Conservation (phyloP, 1,140 invertebrate species). For the Neodiprion pinetum region DNA sequence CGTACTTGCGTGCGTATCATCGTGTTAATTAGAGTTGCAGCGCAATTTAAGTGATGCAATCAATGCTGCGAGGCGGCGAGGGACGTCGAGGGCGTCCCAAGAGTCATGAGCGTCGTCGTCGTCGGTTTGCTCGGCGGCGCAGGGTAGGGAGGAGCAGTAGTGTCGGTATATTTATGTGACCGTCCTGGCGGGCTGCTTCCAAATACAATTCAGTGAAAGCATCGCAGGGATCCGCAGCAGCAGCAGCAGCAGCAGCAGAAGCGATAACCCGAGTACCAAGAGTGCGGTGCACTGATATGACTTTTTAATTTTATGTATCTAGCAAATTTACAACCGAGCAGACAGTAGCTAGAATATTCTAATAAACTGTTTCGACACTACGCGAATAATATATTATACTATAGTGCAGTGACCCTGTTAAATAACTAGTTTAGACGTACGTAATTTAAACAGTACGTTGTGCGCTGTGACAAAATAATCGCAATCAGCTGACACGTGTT, state of each 20-base stretch:
- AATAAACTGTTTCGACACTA: too few species aligned
- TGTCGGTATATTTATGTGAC: slow-evolving; percentile 1
- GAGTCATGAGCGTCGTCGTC: background rate
- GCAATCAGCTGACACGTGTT: too few species aligned
- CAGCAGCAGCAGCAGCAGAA: background rate
- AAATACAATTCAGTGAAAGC: background rate
- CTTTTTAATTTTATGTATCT: background rate
- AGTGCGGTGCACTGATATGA: background rate
- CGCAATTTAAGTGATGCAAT: background rate
- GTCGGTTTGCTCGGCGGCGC: background rate
- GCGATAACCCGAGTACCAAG: background rate
- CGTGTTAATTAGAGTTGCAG: background rate
- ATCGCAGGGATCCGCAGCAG: background rate
- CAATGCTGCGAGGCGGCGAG: background rate
- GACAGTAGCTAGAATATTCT: too few species aligned
- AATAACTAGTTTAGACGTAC: too few species aligned
- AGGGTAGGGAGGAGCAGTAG: background rate
- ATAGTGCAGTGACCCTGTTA: too few species aligned
- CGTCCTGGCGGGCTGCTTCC: background rate
- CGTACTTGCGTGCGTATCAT: background rate
- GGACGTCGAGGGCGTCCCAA: too few species aligned
- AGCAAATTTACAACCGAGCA: background rate
- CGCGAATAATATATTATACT: too few species aligned
- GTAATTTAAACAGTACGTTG: too few species aligned
- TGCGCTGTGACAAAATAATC: too few species aligned